Base-by-base conservation (phyloP, 2,113 vertebrate species). In the Macroglossus sobrinus region DNA sequence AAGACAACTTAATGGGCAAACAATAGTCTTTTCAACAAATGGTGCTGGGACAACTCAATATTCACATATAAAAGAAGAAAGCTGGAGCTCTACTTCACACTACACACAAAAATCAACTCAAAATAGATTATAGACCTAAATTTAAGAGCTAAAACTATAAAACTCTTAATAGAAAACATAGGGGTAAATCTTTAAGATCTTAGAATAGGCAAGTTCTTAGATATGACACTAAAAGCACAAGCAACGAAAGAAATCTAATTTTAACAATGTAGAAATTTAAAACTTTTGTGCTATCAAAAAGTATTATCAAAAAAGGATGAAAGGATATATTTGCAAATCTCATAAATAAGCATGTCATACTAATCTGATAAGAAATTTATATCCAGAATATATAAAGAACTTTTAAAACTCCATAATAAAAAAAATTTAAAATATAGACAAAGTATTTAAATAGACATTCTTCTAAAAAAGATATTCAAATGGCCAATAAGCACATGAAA, bases 311-410 rank as follows among this genome's bases (percentile, higher is more conserved):
- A 21, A 50, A 88, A 61, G 43, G 82, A 94, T 72, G 26, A 30
- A 30, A 76, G 14, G 43, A 59, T 71, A 71, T 40, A 93, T 94
- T 92, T 94, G n/a, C 47, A 94, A 81, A 50, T 93, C n/a, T 88
- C 28, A 61, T 63, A 28, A 4, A 33, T 71, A 68, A 35, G 19
- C 24, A 47, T 68, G 12, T 84, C 43, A 80, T 61, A 45, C 33
- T 26, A 68, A 94, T 68, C 69, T 90, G 35, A 74, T 75, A 72
- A 93, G 21, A 12, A 16, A 57, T 16, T 33, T 47, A 35, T 55
- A 53, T 47, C 9, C 28, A 84, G 33, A 78, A 74, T 53, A 63
- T 5, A 71, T 16, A 71, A 82, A 89, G 35, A 71, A 64, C 10
- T 79, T 18, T 89, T 79, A 38, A 8, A 89, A 82, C 7, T 76